phyloP scores from a whole-genome alignment of 2,113 vertebrate species.

The Channa argus region DNA sequence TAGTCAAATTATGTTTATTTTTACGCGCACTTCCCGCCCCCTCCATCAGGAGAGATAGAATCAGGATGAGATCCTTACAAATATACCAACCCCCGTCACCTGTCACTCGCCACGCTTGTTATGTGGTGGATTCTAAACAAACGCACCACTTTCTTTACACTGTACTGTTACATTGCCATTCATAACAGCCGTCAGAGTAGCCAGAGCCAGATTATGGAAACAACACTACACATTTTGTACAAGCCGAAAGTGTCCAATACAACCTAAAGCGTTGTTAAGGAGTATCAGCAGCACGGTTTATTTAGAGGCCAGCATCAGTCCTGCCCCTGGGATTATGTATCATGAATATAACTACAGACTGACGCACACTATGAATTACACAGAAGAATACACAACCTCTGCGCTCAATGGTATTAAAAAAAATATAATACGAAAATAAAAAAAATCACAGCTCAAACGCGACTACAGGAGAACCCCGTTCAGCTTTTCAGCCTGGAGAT shows the following conservation, averaged over 20 bases:
- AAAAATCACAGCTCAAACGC: conserved; percentile 19
- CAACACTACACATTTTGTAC: neutral
- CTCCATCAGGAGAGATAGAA: conserved; percentile 39
- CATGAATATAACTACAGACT: conserved; percentile 59
- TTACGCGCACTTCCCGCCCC: conserved; percentile 44
- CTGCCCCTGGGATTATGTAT: conserved; percentile 65
- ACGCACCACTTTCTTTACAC: conserved; percentile 1
- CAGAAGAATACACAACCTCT: conserved; percentile 65
- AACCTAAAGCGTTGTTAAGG: no score
- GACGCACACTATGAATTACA: conserved; percentile 64
- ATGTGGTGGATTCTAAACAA: neutral
- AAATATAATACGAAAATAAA: conserved; percentile 50
- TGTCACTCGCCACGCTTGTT: conserved; percentile 44
- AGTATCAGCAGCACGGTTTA: neutral
- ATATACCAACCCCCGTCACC: conserved; percentile 54
- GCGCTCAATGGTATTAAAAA: conserved; percentile 39
- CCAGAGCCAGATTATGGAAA: neutral
- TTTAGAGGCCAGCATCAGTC: conserved; percentile 27
- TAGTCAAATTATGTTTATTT: conserved; percentile 70
- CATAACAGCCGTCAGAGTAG: neutral
- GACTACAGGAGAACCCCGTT: conserved; percentile 18
- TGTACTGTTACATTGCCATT: neutral
- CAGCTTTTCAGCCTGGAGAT: neutral
- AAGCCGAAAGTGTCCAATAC: neutral
- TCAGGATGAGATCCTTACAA: conserved; percentile 39